A percentile compares a stretch with the other conserved stretches of the same genome.
Evolutionary conservation across 2,888 invertebrate species (phyloP).

Genomic region (Suillia variegata): DNA sequence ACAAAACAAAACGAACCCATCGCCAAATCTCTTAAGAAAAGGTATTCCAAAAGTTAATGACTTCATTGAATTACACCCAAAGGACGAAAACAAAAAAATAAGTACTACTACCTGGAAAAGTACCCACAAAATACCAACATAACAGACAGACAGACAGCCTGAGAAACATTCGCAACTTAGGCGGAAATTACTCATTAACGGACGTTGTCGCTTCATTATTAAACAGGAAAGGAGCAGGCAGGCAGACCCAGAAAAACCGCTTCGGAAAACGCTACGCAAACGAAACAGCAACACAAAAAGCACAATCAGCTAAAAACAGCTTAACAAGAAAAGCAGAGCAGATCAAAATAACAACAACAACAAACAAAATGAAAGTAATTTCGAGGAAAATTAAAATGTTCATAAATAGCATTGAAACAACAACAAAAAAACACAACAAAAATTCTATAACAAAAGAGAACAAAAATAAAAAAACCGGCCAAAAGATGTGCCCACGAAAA

Average conservation of each 20-base stretch:
- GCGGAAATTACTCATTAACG: slow-evolving; percentile 11
- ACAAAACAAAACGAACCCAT: no score
- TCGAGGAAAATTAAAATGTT: not conserved
- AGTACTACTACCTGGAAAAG: not conserved
- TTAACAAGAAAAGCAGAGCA: no score
- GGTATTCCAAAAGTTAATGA: slow-evolving; percentile 10
- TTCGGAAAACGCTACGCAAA: no score
- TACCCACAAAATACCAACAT: not conserved
- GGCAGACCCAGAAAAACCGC: not conserved
- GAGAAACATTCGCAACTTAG: not conserved
- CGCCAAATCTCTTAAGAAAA: no score
- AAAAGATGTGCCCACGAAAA: no score
- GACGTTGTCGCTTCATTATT: slow-evolving; percentile 10
- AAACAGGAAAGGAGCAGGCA: not conserved
- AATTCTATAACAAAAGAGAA: no score
- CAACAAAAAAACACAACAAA: not conserved
- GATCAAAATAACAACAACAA: not conserved
- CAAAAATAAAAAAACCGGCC: no score
- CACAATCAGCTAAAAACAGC: no score
- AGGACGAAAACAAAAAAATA: not conserved
- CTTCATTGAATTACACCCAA: slow-evolving; percentile 3
- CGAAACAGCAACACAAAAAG: not conserved
- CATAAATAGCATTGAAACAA: not conserved
- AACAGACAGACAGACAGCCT: not conserved
- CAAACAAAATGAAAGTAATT: not conserved